Evolutionary conservation across 2,797 vertebrate species (phyloP), one percentile per base, ranked within the genome.

Genomic region (Neopelma chrysocephalum): DNA sequence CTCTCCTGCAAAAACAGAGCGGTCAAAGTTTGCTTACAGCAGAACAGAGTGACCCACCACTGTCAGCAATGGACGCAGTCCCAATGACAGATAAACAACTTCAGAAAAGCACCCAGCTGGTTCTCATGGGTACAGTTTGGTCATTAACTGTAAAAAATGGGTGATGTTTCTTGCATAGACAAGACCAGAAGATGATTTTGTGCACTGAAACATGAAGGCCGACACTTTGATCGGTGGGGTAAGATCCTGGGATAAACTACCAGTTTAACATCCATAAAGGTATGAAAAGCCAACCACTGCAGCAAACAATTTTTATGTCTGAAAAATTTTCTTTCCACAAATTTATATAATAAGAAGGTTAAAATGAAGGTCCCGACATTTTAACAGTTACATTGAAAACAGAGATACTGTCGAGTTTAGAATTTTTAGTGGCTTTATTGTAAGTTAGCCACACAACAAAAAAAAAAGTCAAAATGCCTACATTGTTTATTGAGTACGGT

Each of bases 1-100:
- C 99, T 96, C 99, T 98, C 98, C 99, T 99, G 98, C 32, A 95
- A 87, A 96, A 96, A 95, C 7, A 94, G 25, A 89, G 51, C 0
- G 1, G 56, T 18, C 2, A 1, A 73, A 73, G 53, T 68, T 93
- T 51, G 64, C 43, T 87, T 78, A 85, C 38, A 89, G 29, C 23
- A 51, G 22, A 72, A 69, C 15, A 56, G 26, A 47, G 26, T 34
- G 48, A 65, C 19, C 13, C 26, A n/a, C 29, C 23, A 10, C 11
- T 48, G 40, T 12, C 64, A 79, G 32, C 26, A 87, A 68, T 3
- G 27, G 32, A 66, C 21, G 45, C 18, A n/a, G 40, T 40, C 45
- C 53, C 51, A 71, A 6, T 4, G 27, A 72, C 48, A 81, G 31
- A 71, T 21, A 10, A 86, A 51, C 16, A 36, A 20, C 54, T 45